phyloP scores from a whole-genome alignment of 2,113 vertebrate species.

The Halcyon senegalensis region DNA sequence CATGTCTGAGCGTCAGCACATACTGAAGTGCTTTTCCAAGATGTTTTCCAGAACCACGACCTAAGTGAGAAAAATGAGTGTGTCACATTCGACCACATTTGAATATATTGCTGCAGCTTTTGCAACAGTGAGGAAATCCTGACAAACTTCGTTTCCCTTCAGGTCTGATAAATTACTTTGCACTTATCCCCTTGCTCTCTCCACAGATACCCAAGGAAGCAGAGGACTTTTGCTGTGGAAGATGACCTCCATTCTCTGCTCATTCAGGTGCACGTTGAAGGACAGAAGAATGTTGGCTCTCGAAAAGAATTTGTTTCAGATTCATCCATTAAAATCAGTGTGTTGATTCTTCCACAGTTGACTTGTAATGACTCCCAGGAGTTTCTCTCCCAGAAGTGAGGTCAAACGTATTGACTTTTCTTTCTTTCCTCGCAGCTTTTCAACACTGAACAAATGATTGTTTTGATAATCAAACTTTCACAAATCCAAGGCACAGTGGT shows the following conservation, averaged over 20 bases:
- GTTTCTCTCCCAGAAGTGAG: slow-evolving; percentile 32
- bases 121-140: neutral
- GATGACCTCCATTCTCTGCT: neutral
- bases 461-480: slow-evolving; percentile 12
- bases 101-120: neutral
- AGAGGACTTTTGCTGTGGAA: neutral
- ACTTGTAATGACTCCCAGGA: slow-evolving; percentile 30
- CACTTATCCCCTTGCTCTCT: neutral
- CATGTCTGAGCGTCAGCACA: neutral
- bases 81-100: neutral
- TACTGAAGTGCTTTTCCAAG: slow-evolving; percentile 8
- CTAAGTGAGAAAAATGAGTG: slow-evolving; percentile 52
- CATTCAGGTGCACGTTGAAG: neutral
- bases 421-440: slow-evolving; percentile 5
- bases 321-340: slow-evolving; percentile 37
- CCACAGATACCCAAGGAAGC: neutral
- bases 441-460: neutral
- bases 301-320: slow-evolving; percentile 34
- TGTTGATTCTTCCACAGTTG: slow-evolving; percentile 32
- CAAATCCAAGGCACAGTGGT: neutral
- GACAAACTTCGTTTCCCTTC: neutral
- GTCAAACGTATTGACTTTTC: slow-evolving; percentile 24
- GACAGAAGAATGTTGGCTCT: slow-evolving; percentile 10
- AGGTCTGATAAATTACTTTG: neutral
- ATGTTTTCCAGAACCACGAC: slow-evolving; percentile 3